Evolutionary conservation across 2,797 vertebrate genomes (phyloP), one percentile per base, ranked within the genome.

Genomic region (Picus viridis): DNA sequence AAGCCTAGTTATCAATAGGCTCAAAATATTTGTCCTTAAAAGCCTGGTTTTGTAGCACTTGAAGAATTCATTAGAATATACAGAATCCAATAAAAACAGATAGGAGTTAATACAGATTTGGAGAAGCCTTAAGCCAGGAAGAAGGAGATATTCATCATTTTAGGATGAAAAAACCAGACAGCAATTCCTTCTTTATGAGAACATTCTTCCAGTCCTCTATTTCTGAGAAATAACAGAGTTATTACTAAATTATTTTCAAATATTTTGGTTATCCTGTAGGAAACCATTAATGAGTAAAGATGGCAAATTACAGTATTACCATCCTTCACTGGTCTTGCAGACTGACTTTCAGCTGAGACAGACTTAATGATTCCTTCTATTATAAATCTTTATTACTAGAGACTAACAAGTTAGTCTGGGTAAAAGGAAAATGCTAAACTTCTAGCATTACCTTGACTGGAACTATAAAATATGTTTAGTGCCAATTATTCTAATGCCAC

Each of bases 1-100:
- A 18, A n/a, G 65, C 67, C 54, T 74, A 58, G 61, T 54, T 88
- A 89, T 79, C 94, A 90, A 58, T 32, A 88, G 53, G 51, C 88
- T 90, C 92, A 70, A 84, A 83, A 83, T 91, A 81, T 87, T 87
- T 94, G 70, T 49, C 59, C 51, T 54, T 78, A 84, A 92, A 93
- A 91, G n/a, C 73, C 36, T 86, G 39, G 45, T 22, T 78, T 62
- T 67, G 62, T 88, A 80, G 43, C 79, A 87, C 85, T 58, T 30
- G 51, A 59, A 96, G 90, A 92, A 67, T 77, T 80, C 79, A 85
- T 61, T 62, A 73, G 64, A 68, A 88, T 68, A 73, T 27, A 64
- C 16, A 49, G 32, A 90, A 90, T 84, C 65, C 76, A 81, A 49
- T 62, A 78, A 94, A 94, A 94, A 73, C n/a, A 91, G 89, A 85